Conservation (phyloP, 2,113 vertebrate genomes). For the Sander vitreus region DNA sequence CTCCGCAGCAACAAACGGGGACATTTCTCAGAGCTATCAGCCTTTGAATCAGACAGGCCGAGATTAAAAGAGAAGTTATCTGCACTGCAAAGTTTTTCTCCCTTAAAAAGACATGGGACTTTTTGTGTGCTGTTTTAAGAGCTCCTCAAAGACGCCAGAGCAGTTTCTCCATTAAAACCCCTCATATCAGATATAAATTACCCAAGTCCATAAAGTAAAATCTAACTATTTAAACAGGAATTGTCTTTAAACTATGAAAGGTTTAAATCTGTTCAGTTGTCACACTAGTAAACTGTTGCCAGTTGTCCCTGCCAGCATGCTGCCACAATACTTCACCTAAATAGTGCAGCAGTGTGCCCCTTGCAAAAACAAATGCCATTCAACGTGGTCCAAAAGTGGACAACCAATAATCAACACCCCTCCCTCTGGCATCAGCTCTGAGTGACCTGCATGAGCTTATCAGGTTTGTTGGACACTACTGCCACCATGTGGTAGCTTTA, state of each 20-base stretch:
- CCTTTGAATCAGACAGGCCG: conserved; percentile 37
- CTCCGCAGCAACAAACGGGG: conserved; percentile 30
- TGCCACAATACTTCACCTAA: conserved; percentile 13
- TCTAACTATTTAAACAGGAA: neutral
- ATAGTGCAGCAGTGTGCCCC: conserved; percentile 11
- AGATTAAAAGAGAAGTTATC: conserved; percentile 31
- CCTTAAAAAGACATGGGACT: conserved; percentile 53
- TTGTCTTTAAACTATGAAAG: conserved; percentile 1
- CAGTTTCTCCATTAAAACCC: conserved; percentile 6
- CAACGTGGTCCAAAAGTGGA: conserved; percentile 69
- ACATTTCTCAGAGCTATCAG: conserved; percentile 47
- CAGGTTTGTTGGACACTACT: conserved; percentile 2
- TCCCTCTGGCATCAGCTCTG: conserved; percentile 31
- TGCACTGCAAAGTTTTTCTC: conserved; percentile 8
- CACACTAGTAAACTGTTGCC: neutral
- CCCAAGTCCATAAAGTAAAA: neutral
- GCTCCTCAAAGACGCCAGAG: conserved; percentile 7
- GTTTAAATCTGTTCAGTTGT: conserved; percentile 3
- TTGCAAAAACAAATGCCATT: conserved; percentile 53
- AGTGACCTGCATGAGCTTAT: neutral
- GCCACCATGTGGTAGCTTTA: conserved; percentile 55
- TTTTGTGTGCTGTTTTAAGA: neutral
- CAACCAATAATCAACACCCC: conserved; percentile 71
- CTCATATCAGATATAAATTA: conserved; percentile 31
- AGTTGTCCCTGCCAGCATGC: neutral